Base-by-base conservation (phyloP, 2,113 vertebrate species). In the Columba livia region DNA sequence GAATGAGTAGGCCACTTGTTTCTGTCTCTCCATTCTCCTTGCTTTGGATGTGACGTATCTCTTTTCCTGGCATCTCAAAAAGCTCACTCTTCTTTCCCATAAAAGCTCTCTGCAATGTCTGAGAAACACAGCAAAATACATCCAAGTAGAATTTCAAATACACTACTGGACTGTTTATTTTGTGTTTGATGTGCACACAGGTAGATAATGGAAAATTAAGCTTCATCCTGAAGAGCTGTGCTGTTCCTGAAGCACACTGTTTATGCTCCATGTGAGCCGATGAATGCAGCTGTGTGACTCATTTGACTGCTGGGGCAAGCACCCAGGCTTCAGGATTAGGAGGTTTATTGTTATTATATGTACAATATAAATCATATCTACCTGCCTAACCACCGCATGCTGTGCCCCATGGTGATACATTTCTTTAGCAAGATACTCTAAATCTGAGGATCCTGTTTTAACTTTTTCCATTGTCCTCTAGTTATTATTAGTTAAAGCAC, bases 21-120 rank as follows among this genome's bases (percentile, higher is more conserved):
- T 89, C 86, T 91, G 80, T 73, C 92, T 94, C 57, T 75, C 36
- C 23, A 6, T 73, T 89, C 88, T 90, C 70, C 73, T 65, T 24
- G 11, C 57, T 79, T 92, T 72, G 66, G 40, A 60, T 48, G 23
- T 92, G 77, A 96, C 65, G 90, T 94, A 94, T 94, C 29, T 90
- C 53, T 79, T 23, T 74, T 89, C 66, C 50, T 47, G 32, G 34
- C 17, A 20, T 60, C 80, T 91, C 83, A 62, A 58, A 95, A 85
- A 95, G 50, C 61, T 79, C 70, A 89, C 93, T 96, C 66, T 77
- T 95, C 77, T 97, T 89, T 79, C 80, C 42, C 20, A 17, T 40
- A 69, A 89, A 89, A 90, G 15, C 40, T 67, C n/a, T 54, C 36
- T 58, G 25, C 57, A 79, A 90, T 38, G 44, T 58, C 66, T 42